Base-by-base conservation (phyloP, 2,888 invertebrate genomes). In the Campoplex capitator region DNA sequence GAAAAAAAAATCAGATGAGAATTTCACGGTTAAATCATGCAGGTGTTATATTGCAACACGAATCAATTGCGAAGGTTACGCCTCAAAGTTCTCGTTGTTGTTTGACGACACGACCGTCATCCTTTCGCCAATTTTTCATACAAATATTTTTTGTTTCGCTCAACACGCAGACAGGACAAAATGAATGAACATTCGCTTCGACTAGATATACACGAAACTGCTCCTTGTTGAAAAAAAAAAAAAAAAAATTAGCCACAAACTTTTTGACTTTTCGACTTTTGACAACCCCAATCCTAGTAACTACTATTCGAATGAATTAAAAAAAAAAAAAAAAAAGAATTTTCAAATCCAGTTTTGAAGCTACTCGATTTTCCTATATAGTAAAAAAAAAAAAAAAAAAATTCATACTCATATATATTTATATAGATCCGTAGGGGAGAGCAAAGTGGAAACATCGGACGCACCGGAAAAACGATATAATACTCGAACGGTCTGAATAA, bases 41-140 rank as follows among this genome's bases (percentile, higher is more conserved):
- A 7, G 6, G 23, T 35, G 51, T 1, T 56, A 4, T 74, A 4
- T 74, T 56, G 18, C n/a, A 45, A 54, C 67, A 83, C 51, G 58
- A 70, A 73, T 68, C 48, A 81, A 68, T 42, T 54, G 28, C 32
- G 74, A 85, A 82, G 85, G 82, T 81, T 75, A 32, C 58, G 28
- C 62, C 32, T 62, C 16, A 54, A 54, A 54, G 54, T 67, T 77
- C 62, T 80, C 42, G 35, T 32, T n/a, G 35, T 32, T n/a, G 35
- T 67, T 85, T 76, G 51, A 48, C 58, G n/a, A 78, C 51, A 51
- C 67, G 45, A 8, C 13, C 62, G 32, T 48, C 75, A 42, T 70
- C 28, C 13, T 45, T 58, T 79, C 68, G 35, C 28, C 56, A 70
- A 78, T 68, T 78, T 32, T 38, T 35, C 38, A 54, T 38, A 74